These are phyloP conservation scores for Stegophylla sp. DNA, from an alignment of 2,888 invertebrate species.

Conservation along the genomic window DNA sequence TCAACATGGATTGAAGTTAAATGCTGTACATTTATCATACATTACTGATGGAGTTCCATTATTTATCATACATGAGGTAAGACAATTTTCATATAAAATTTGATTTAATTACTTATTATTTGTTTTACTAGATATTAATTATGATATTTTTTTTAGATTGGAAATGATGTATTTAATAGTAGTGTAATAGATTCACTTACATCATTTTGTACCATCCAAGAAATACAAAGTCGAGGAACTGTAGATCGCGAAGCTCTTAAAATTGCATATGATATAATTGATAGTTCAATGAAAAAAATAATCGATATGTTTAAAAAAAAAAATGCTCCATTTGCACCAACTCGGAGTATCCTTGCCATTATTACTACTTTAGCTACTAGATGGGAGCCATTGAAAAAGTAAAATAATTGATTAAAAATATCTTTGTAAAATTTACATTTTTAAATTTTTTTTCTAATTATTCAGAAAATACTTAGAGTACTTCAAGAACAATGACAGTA, in stretches of 20 bases:
- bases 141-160: constrained; percentile 51
- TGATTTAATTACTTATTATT: background rate
- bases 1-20: constrained; percentile 54
- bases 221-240: constrained; percentile 58
- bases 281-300: constrained; percentile 58
- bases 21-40: constrained; percentile 60
- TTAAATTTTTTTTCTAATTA: constrained; percentile 19
- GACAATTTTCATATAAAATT: background rate
- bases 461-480: constrained; percentile 70
- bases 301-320: constrained; percentile 60
- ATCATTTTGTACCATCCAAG: constrained; percentile 56
- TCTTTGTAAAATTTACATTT: background rate
- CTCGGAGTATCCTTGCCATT: constrained; percentile 51
- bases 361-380: constrained; percentile 70
- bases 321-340: constrained; percentile 50
- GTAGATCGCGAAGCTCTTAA: constrained; percentile 57
- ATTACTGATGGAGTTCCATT: constrained; percentile 60
- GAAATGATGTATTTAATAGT: constrained; percentile 59
- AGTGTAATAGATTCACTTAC: constrained; percentile 56
- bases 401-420: background rate
- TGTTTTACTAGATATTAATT: background rate
- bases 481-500: constrained; percentile 69
- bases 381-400: constrained; percentile 73
- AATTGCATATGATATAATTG: constrained; percentile 55
- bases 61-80: constrained; percentile 60